Evolutionary conservation across 2,888 invertebrate species (phyloP), one percentile per base, ranked within the genome.

Genomic region (Cephus pulcher): DNA sequence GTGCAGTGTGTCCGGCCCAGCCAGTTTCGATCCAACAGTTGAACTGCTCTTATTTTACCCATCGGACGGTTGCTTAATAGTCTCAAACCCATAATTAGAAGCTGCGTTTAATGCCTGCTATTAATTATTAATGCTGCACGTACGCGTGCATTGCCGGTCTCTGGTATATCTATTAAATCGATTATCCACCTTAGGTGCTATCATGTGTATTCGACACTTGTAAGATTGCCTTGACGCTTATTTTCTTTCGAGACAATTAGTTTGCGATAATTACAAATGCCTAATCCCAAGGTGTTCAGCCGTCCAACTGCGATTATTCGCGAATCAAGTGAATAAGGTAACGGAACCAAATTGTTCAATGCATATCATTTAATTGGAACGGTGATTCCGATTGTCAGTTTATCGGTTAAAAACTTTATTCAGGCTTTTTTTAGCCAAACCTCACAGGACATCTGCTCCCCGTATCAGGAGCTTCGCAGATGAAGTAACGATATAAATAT

Each of bases 61-160:
- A 71, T 71, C 32, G 71, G 34, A 71, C 71, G 77, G 68, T 75
- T 77, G 30, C 33, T 77, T 80, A 33, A 69, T 76, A 71, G 74
- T 75, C 78, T 75, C 74, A 77, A 78, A 80, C 77, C 81, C 75
- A 78, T 83, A 85, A 85, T 85, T 85, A 85, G 78, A 82, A 79
- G 80, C 79, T 79, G 80, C 79, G 77, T 80, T 80, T 82, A 81
- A 83, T 83, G 80, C 80, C 77, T 82, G 79, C 80, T 83, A 85
- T 85, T 81, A 82, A 84, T 85, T 83, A 83, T 84, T 82, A 83
- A 83, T 81, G 69, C 74, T 71, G 70, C 56, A 32, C 69, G 73
- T 32, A 34, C 74, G 56, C 34, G 74, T 68, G 32, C 71, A 37
- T 71, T 34, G 71, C 71, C 32, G 30, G 32, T 71, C 71, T 34